phyloP scores from a whole-genome alignment of 2,888 invertebrate genomes.

The Leptopilina drosophilae region DNA sequence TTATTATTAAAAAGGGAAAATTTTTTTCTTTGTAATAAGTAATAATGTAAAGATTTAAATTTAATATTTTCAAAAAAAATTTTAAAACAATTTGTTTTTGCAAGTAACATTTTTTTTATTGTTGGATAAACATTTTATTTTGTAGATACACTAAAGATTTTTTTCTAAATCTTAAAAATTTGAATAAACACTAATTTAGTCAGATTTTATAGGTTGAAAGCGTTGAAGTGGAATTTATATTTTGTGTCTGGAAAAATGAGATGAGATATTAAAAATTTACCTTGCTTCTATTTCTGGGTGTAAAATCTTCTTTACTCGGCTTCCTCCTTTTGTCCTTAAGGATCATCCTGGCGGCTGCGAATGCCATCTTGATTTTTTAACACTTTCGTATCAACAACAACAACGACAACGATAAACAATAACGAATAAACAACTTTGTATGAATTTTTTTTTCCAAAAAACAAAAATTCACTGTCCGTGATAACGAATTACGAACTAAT shows the following conservation, averaged over 20 bases:
- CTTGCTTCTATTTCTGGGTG: conserved; percentile 88
- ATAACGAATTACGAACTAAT: conserved; percentile 40
- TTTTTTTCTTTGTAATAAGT: no score
- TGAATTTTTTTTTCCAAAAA: conserved; percentile 6
- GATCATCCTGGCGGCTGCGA: conserved; percentile 91
- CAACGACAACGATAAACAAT: not conserved
- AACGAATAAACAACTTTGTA: conserved; percentile 38
- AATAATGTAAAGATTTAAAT: no score
- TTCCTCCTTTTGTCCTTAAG: conserved; percentile 89
- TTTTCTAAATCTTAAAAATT: no score
- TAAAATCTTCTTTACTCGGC: conserved; percentile 88
- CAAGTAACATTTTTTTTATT: no score
- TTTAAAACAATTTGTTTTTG: no score
- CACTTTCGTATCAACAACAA: conserved; percentile 33
- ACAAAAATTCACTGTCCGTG: conserved; percentile 1
- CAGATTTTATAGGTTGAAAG: no score
- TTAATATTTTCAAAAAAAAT: no score
- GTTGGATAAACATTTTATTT: no score
- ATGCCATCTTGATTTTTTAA: conserved; percentile 82
- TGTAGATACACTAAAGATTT: no score
- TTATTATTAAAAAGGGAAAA: no score
- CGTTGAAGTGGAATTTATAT: not conserved
- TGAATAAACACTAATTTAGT: no score
- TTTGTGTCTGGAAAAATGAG: not conserved
- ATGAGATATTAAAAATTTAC: conserved; percentile 78